Conservation (phyloP, 2,113 vertebrate species). For the Lepisosteus osseus region DNA sequence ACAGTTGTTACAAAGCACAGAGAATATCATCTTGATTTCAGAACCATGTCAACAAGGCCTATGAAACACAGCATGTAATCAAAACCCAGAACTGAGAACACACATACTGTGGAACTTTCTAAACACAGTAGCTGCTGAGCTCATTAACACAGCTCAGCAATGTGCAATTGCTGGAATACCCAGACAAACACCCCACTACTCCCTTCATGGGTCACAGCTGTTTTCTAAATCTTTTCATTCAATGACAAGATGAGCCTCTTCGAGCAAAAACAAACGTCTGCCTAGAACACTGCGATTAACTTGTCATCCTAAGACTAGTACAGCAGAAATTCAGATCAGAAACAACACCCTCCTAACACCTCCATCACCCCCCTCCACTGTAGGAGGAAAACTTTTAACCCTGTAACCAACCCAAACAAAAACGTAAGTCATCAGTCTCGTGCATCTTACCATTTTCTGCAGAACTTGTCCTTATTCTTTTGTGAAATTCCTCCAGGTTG, state of each 20-base stretch:
- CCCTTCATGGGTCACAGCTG: background rate
- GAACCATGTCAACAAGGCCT: background rate
- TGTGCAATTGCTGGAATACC: slow-evolving; percentile 19
- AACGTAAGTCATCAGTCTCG: background rate
- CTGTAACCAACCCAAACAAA: slow-evolving; percentile 19
- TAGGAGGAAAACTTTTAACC: slow-evolving; percentile 40
- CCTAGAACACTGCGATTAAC: background rate
- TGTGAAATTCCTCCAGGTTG: slow-evolving; percentile 19
- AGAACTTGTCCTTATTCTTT: slow-evolving; percentile 19
- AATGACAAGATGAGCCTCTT: background rate
- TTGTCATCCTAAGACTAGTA: slow-evolving; percentile 1
- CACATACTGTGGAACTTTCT: background rate
- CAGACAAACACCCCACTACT: background rate
- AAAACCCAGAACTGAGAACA: background rate
- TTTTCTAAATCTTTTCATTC: background rate
- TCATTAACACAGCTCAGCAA: slow-evolving; percentile 5
- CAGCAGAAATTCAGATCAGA: slow-evolving; percentile 20
- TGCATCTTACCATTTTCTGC: slow-evolving; percentile 50
- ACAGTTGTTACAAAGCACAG: background rate
- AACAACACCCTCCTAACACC: slow-evolving; percentile 14
- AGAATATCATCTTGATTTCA: background rate
- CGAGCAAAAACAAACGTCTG: background rate
- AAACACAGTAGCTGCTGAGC: slow-evolving; percentile 17
- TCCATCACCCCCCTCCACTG: slow-evolving; percentile 17
- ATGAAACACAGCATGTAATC: background rate